These are phyloP conservation scores for Deilephila porcellus DNA, from an alignment of 2,888 invertebrate species.

Conservation along the genomic window DNA sequence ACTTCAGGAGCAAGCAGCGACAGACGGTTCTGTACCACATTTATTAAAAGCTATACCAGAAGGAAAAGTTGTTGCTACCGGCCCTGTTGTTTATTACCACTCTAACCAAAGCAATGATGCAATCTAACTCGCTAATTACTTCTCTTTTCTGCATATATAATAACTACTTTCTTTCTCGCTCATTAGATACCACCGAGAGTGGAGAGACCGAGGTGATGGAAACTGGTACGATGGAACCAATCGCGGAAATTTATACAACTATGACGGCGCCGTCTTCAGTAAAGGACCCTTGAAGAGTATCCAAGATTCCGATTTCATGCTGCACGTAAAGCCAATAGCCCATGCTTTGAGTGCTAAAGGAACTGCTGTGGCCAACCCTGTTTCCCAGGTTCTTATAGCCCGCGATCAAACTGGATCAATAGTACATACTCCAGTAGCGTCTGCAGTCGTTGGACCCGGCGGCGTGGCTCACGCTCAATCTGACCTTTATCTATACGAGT, in stretches of 20 bases:
- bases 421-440: slow-evolving; percentile 87
- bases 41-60: slow-evolving; percentile 83
- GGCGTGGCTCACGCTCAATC: slow-evolving; percentile 91
- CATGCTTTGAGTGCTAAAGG: slow-evolving; percentile 87
- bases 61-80: slow-evolving; percentile 89
- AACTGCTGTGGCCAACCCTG: slow-evolving; percentile 88
- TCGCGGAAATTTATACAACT: slow-evolving; percentile 61
- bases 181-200: slow-evolving; percentile 67
- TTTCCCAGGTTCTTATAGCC: slow-evolving; percentile 87
- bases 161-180: slow-evolving; percentile 64
- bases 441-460: slow-evolving; percentile 90
- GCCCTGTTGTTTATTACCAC: slow-evolving; percentile 89
- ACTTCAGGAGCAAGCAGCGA: slow-evolving; percentile 67
- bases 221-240: slow-evolving; percentile 43
- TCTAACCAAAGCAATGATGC: slow-evolving; percentile 64
- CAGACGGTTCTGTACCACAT: slow-evolving; percentile 67
- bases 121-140: slow-evolving; percentile 44
- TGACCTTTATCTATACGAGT: slow-evolving; percentile 86
- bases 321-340: slow-evolving; percentile 86
- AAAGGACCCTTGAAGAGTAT: slow-evolving; percentile 49
- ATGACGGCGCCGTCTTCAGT: slow-evolving; percentile 63
- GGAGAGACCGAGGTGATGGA: slow-evolving; percentile 52
- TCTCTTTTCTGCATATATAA: slow-evolving; percentile 42
- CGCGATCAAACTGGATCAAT: slow-evolving; percentile 86
- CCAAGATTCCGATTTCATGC: slow-evolving; percentile 55